These are phyloP conservation scores for Plagodis pulveraria DNA, from an alignment of 2,888 invertebrate species.

Conservation along the genomic window DNA sequence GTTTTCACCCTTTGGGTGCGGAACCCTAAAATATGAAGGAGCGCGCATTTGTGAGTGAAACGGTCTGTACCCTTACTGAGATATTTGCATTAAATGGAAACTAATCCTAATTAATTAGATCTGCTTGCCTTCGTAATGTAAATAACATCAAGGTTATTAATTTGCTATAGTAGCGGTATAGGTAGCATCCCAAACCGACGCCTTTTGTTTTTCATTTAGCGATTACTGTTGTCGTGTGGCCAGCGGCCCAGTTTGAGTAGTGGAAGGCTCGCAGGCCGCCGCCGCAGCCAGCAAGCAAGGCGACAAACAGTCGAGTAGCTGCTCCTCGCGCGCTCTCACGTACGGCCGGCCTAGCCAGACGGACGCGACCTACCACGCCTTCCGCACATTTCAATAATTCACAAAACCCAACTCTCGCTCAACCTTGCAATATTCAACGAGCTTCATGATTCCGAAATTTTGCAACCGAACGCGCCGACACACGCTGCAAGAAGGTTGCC, in stretches of 20 bases:
- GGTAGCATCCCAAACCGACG: conserved; percentile 42
- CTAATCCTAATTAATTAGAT: too few relatives aligned
- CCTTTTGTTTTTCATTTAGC: conserved; percentile 57
- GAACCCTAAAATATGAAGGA: too few relatives aligned
- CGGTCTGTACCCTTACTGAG: too few relatives aligned
- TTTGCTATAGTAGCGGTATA: conserved; percentile 46
- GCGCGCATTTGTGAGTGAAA: too few relatives aligned
- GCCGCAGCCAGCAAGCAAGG: conserved; percentile 13
- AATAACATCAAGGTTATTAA: too few relatives aligned
- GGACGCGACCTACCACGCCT: conserved; percentile 43
- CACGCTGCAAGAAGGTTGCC: conserved; percentile 55
- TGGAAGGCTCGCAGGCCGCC: conserved; percentile 31
- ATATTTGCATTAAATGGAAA: too few relatives aligned
- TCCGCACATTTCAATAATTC: conserved; percentile 54
- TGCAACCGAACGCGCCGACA: conserved; percentile 59
- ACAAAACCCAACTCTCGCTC: conserved; percentile 47
- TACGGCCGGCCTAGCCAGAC: conserved; percentile 41
- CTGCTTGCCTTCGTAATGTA: too few relatives aligned
- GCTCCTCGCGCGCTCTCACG: conserved; percentile 57
- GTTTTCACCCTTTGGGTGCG: too few relatives aligned
- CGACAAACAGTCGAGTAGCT: conserved; percentile 52
- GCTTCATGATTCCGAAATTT: conserved; percentile 62
- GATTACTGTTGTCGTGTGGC: conserved; percentile 49
- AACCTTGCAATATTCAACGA: conserved; percentile 56
- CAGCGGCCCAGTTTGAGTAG: conserved; percentile 36